Conservation (phyloP, 2,113 vertebrate species). For the Ictalurus punctatus region DNA sequence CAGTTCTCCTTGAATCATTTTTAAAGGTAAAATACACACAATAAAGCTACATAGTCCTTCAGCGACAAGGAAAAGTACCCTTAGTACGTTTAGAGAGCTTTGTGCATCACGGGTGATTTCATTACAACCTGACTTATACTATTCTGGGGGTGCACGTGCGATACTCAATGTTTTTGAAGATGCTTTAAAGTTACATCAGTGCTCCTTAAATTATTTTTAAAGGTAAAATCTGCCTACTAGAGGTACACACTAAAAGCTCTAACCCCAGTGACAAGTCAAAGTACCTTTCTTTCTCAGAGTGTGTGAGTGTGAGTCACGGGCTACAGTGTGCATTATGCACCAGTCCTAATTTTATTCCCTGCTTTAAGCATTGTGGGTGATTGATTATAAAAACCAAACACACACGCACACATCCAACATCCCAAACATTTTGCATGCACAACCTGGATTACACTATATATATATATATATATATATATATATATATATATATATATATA, state of each 20-base stretch:
- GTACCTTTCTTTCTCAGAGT: too few relatives aligned
- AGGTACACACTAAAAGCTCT: too few relatives aligned
- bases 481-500: too few relatives aligned
- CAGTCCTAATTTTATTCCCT: neutral
- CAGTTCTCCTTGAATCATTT: neutral
- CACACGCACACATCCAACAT: neutral
- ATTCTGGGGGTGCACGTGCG: too few relatives aligned
- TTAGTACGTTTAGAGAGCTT: neutral
- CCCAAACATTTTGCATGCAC: neutral
- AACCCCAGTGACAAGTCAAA: too few relatives aligned
- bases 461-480: too few relatives aligned
- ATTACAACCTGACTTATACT: neutral
- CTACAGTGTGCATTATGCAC: neutral
- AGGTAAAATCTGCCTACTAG: too few relatives aligned
- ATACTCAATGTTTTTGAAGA: too few relatives aligned
- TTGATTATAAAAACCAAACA: neutral
- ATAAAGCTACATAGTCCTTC: neutral
- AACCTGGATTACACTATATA: neutral
- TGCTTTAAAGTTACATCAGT: neutral
- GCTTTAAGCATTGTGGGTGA: neutral
- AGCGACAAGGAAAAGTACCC: neutral
- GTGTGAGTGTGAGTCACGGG: neutral
- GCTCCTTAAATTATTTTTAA: too few relatives aligned
- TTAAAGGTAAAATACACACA: neutral
- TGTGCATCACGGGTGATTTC: neutral